Conservation (phyloP, 2,113 vertebrate genomes). For the Strigops habroptila region DNA sequence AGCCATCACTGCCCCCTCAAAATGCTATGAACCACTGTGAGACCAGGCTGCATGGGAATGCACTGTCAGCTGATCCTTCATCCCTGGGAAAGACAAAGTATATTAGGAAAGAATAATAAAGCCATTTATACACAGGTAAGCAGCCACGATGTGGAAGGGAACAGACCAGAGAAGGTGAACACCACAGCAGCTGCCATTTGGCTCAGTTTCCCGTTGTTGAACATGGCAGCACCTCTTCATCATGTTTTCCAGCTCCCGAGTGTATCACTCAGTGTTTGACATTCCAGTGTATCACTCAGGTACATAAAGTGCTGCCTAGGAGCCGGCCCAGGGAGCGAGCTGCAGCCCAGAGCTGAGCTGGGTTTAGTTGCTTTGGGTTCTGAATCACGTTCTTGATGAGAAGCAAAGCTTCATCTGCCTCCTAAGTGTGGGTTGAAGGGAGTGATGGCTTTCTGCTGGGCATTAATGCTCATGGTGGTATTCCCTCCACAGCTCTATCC, state of each 20-base stretch:
- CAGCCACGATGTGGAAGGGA: not conserved
- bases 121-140: not conserved
- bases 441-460: not conserved
- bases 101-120: not conserved
- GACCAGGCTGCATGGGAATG: not conserved
- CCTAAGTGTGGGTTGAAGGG: not conserved
- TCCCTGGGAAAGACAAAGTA: not conserved
- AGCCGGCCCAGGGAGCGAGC: not conserved
- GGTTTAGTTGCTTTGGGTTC: not conserved
- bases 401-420: not conserved
- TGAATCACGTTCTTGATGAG: not conserved
- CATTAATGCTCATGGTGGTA: not conserved
- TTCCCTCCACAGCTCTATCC: not conserved
- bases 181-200: not conserved
- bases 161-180: not conserved
- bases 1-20: fast-evolving
- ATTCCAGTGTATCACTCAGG: not conserved
- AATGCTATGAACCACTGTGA: not conserved
- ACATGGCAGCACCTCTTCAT: not conserved
- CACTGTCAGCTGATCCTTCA: not conserved
- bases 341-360: not conserved
- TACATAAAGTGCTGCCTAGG: not conserved
- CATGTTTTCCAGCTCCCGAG: not conserved
- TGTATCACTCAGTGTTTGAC: not conserved
- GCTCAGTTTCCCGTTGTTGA: fast-evolving